Evolutionary conservation across 2,797 vertebrate species (phyloP).

Genomic region (Esox lucius): DNA sequence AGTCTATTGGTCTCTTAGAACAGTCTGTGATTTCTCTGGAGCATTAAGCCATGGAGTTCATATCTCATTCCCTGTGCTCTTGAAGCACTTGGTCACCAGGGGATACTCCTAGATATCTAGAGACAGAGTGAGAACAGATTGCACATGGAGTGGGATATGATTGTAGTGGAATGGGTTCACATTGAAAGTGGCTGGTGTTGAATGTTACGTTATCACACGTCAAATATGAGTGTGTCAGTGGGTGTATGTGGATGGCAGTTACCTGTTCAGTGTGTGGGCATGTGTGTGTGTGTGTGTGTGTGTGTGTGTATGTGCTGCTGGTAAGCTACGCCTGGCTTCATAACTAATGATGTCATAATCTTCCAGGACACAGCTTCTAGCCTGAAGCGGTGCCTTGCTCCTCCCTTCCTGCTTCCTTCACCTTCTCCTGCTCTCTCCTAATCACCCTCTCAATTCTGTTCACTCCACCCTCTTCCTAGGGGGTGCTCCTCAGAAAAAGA

Average conservation of each 20-base stretch:
- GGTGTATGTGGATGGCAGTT: not conserved
- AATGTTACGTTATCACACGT: not conserved
- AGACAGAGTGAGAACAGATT: not conserved
- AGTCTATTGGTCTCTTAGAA: not conserved
- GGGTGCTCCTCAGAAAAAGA: not conserved
- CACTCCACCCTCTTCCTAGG: not conserved
- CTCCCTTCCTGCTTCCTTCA: not conserved
- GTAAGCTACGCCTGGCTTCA: not conserved
- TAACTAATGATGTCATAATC: conserved; percentile 3
- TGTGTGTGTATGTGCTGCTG: not conserved
- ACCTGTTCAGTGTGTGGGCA: not conserved
- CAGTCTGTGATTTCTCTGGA: not conserved
- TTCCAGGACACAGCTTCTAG: not conserved
- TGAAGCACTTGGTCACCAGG: conserved; percentile 5
- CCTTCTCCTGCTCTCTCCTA: not conserved
- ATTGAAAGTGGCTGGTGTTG: not conserved
- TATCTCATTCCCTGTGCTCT: not conserved
- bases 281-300: not conserved
- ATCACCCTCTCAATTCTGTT: not conserved
- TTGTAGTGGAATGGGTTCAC: not conserved
- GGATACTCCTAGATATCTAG: not conserved
- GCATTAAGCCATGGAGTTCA: not conserved
- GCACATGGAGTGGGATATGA: not conserved
- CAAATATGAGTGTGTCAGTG: not conserved
- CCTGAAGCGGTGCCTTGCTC: not conserved